Percentiles rank a stretch among this genome's conserved stretches.
Evolutionary conservation across 2,113 vertebrate genomes (phyloP).

Genomic region (Neodontobutis hainanensis): DNA sequence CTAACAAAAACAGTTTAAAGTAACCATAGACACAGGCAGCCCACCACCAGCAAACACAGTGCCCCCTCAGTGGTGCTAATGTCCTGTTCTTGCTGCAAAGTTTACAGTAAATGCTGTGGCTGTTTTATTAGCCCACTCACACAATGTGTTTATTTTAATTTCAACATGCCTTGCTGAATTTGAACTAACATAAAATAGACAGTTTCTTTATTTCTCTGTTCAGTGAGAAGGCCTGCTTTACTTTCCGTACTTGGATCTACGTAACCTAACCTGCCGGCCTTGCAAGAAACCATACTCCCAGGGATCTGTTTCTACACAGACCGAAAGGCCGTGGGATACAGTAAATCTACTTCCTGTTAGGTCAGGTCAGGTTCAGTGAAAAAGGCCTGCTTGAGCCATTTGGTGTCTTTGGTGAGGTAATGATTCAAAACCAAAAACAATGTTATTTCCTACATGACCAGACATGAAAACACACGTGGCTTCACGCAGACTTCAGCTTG

Average conservation of each 20-base stretch:
- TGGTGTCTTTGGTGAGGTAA: neutral
- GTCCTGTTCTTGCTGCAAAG: slow-evolving; percentile 30
- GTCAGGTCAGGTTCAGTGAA: slow-evolving; percentile 33
- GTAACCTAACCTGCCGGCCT: slow-evolving; percentile 57
- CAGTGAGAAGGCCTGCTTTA: slow-evolving; percentile 27
- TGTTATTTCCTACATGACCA: neutral
- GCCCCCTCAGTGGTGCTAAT: slow-evolving; percentile 41
- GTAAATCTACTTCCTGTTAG: slow-evolving; percentile 45
- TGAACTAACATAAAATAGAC: neutral
- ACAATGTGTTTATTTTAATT: slow-evolving; percentile 22
- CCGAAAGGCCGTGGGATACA: slow-evolving; percentile 22
- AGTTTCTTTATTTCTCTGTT: slow-evolving; percentile 3
- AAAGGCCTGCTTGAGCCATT: slow-evolving; percentile 31
- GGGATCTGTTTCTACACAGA: slow-evolving; percentile 63
- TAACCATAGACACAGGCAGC: slow-evolving; percentile 61
- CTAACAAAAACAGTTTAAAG: slow-evolving; percentile 36
- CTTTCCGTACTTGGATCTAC: slow-evolving; percentile 11
- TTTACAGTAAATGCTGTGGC: slow-evolving; percentile 23
- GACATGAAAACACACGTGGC: slow-evolving; percentile 3
- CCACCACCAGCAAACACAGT: slow-evolving; percentile 40
- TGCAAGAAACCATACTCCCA: slow-evolving; percentile 63
- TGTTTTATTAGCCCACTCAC: slow-evolving; percentile 27
- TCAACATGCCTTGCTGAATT: neutral
- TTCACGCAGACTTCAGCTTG: slow-evolving; percentile 13
- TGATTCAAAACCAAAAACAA: neutral